These are phyloP conservation scores for Stenurella melanura DNA, from an alignment of 2,888 invertebrate genomes.

Conservation along the genomic window DNA sequence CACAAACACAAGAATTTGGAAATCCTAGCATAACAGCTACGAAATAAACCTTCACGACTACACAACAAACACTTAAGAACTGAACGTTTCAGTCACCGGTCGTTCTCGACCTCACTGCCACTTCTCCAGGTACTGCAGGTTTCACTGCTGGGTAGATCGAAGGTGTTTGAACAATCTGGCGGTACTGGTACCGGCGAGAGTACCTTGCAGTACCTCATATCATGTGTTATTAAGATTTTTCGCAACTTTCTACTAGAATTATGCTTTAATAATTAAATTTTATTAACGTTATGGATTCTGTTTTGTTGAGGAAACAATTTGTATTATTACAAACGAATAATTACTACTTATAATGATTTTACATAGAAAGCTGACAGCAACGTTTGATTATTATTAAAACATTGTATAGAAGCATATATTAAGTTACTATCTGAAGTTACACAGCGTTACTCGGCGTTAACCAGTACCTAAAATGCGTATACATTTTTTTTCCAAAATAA, in stretches of 20 bases:
- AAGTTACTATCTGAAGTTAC: too few relatives aligned
- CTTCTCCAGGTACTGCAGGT: slow-evolving; percentile 27
- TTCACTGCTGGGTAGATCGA: slow-evolving; percentile 23
- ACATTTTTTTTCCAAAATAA: too few relatives aligned
- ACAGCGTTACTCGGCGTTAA: too few relatives aligned
- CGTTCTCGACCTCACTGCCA: slow-evolving; percentile 36
- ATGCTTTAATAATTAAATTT: slow-evolving; percentile 8
- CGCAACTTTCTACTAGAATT: slow-evolving; percentile 35
- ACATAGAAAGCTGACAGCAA: not conserved
- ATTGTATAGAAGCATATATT: not conserved
- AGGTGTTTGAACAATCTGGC: slow-evolving; percentile 15
- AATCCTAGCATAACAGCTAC: slow-evolving; percentile 38
- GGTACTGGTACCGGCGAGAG: slow-evolving; percentile 19
- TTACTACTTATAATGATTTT: not conserved
- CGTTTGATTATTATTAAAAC: not conserved
- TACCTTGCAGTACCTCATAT: slow-evolving; percentile 26
- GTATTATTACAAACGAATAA: not conserved
- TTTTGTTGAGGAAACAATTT: slow-evolving; percentile 10
- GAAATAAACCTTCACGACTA: slow-evolving; percentile 41
- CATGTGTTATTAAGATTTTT: slow-evolving; percentile 34
- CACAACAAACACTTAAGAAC: slow-evolving; percentile 49
- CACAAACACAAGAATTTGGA: slow-evolving; percentile 31
- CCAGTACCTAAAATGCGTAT: too few relatives aligned
- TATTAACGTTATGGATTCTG: not conserved
- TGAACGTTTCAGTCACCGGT: slow-evolving; percentile 30